phyloP scores from a whole-genome alignment of 2,888 invertebrate genomes.

The Desoria tigrina region DNA sequence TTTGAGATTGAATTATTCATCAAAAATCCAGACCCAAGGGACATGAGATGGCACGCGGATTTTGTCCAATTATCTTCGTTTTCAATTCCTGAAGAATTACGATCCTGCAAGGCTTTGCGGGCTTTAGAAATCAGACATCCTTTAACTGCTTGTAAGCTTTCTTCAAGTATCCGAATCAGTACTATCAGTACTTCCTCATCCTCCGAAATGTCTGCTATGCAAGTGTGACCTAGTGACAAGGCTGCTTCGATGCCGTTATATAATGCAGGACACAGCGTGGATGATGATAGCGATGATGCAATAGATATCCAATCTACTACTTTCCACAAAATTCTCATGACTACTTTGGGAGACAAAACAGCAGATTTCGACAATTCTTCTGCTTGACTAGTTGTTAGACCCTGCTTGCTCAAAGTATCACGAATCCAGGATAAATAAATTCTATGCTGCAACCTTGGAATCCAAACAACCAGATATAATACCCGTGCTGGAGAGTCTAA shows the following conservation, averaged over 20 bases:
- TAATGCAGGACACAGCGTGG: conserved; percentile 32
- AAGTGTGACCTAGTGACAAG: conserved; percentile 35
- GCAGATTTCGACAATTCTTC: conserved; percentile 43
- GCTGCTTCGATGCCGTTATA: conserved; percentile 49
- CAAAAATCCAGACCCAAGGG: conserved; percentile 47
- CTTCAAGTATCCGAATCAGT: conserved; percentile 36
- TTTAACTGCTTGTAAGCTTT: conserved; percentile 39
- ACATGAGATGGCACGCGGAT: conserved; percentile 43
- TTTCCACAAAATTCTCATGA: conserved; percentile 39
- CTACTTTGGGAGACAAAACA: conserved; percentile 26
- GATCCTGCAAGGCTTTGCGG: neutral
- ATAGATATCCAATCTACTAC: conserved; percentile 31
- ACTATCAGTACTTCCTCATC: conserved; percentile 41
- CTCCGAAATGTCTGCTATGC: conserved; percentile 35
- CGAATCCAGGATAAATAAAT: conserved; percentile 51
- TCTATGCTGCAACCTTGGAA: conserved; percentile 48
- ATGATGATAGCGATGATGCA: conserved; percentile 15
- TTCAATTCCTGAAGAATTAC: neutral
- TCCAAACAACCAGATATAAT: conserved; percentile 49
- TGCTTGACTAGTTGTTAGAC: conserved; percentile 43
- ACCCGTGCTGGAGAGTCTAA: conserved; percentile 38
- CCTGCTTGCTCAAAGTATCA: conserved; percentile 52
- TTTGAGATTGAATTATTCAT: conserved; percentile 46
- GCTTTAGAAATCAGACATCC: conserved; percentile 30
- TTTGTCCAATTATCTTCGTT: conserved; percentile 28